Base-by-base conservation (phyloP, 35 echinoderm and acorn worm genomes). In the Amphiura filiformis region DNA sequence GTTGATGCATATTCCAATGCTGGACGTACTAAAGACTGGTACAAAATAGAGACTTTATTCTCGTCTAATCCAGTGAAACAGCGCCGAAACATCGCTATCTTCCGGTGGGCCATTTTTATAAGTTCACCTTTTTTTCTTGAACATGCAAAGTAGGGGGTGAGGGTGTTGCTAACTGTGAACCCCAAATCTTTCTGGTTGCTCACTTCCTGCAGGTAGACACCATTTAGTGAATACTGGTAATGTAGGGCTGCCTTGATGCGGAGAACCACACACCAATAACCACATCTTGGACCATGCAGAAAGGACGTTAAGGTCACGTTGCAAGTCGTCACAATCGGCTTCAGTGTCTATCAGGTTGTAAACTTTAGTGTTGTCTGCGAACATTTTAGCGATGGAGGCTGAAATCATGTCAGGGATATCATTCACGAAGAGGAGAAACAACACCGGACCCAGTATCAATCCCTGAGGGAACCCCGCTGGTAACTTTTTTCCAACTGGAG, bases 241-340 rank as follows among this genome's bases (percentile, higher is more conserved):
- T 47, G 13, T 1, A 83, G 4, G 17, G 81, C 65, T 57, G 34
- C 37, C 18, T 34, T 87, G 4, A 80, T 52, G 13, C 31, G 22
- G 39, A 90, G 39, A 20, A 90, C 80, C n/a, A 90, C 88, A 90
- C 88, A 90, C n/a, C n/a, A n/a, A n/a, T n/a, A n/a, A n/a, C n/a
- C n/a, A n/a, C n/a, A n/a, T n/a, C 85, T n/a, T 78, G 14, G 77
- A 81, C 84, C 90, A 92, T 39, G 77, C 78, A 32, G 78, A 33
- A 61, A 92, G 84, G 32, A 77, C 75, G 80, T 87, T 76, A 87
- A 34, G n/a, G 78, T 92, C 90, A 39, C 35, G 36, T 34, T 92
- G 76, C 0, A 92, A 76, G 32, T n/a, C n/a, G 37, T 87, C 35
- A 65, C 84, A 92, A 75, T 87, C 84, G 13, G 28, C 1, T 0